Base-by-base conservation (phyloP, 2,797 vertebrate genomes). In the Manis pentadactyla region DNA sequence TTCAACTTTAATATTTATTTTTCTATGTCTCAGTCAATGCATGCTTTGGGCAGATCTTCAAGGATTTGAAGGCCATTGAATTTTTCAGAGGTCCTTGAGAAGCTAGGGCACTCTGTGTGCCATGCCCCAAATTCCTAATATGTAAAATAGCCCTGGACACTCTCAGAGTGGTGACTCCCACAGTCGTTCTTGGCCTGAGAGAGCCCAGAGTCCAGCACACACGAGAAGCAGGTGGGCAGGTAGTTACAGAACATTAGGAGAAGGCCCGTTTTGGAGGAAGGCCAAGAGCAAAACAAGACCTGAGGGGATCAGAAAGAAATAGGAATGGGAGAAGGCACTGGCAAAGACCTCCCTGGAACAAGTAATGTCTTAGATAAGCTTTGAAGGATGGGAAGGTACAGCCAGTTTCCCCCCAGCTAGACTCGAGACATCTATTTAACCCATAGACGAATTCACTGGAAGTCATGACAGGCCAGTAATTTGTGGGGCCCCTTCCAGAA, bases 301-400 rank as follows among this genome's bases (percentile, higher is more conserved):
- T 3, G 5, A 59, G 31, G 42, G 13, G 39, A 15, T 74, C 1
- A 29, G 82, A 66, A 13, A 19, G 12, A 31, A 23, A 7, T 4
- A 25, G 29, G 29, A 19, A 1, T 6, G 15, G 18, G 5, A 5
- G 59, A 19, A 13, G 77, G 2, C 7, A 0, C 14, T 0, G 0
- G 8, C 7, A 23, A 49, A 85, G 49, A 18, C 39, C 46, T 18
- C 7, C 57, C n/a, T n/a, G 6, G 21, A 27, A 27, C 17, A 37
- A 18, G n/a, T 1, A 10, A 4, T 5, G 19, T 57, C 34, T 89
- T 34, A 19, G 27, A 4, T 51, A 29, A 46, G 14, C 7, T 31
- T 27, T 1, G 46, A 73, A 39, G 64, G 8, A 23, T 18, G 37
- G 17, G 27, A 53, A 6, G 7, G 14, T 49, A 18, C 4, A 31